Percentiles rank a stretch among this genome's conserved stretches.
Conservation (phyloP, 2,113 vertebrate species). For the Lycaon pictus region DNA sequence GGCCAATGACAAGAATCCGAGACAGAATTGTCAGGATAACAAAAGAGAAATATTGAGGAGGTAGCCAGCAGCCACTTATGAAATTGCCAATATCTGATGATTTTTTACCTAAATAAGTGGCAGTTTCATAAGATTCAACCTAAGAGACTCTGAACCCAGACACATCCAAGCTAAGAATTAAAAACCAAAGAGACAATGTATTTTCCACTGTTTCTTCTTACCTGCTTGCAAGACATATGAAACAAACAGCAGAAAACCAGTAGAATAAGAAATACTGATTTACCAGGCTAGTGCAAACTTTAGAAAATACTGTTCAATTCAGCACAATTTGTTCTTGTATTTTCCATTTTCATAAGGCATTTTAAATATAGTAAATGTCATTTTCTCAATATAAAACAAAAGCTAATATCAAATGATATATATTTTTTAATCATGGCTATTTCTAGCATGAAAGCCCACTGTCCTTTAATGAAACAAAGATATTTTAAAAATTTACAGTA, state of each 20-base stretch:
- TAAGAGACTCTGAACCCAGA: background rate
- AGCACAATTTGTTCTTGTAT: background rate
- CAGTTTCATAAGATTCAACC: background rate
- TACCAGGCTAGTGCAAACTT: background rate
- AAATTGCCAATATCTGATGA: background rate
- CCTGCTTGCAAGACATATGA: background rate
- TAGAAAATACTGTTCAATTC: background rate
- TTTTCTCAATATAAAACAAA: slow-evolving; percentile 32
- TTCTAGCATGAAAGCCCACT: slow-evolving; percentile 8
- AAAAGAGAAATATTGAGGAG: background rate
- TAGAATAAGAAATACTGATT: background rate
- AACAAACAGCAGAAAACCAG: background rate
- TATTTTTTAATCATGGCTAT: background rate
- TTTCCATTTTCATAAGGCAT: background rate
- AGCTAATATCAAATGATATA: background rate
- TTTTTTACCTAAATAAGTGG: background rate
- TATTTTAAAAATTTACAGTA: background rate
- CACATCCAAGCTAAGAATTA: background rate
- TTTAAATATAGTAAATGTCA: background rate
- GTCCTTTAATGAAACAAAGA: background rate
- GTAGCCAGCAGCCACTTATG: background rate
- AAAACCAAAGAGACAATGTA: background rate
- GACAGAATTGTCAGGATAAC: background rate
- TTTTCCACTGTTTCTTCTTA: background rate
- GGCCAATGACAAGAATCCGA: background rate